Base-by-base conservation (phyloP, 2,797 vertebrate species). In the Siniperca undulata region DNA sequence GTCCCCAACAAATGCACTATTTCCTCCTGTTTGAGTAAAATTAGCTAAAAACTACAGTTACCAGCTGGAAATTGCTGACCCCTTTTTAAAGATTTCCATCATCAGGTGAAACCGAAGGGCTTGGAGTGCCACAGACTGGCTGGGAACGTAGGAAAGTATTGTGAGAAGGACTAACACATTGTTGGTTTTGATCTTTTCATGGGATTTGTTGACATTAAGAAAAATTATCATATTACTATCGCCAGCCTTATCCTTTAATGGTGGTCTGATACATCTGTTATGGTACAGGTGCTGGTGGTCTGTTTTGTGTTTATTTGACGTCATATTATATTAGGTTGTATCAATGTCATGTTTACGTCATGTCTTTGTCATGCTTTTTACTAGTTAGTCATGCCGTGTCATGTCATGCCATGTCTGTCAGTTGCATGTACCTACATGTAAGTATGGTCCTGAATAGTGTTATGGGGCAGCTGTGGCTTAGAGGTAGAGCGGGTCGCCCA, bases 401-500 rank as follows among this genome's bases (percentile, higher is more conserved):
- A 19, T 20, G 38, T 70, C 42, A 22, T 24, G 42, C 42, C 52
- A 42, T 14, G 17, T 40, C 42, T 70, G 50, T 77, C 9, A 14
- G 64, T 19, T 68, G 36, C 65, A 55, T 55, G 36, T 79, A 36
- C 52, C 64, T 69, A 52, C 69, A 82, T 56, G 53, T 50, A 13
- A 4, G 7, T 2, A 16, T 61, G 73, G 5, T 40, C 10, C 38
- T 70, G 48, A 46, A 60, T 38, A 9, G n/a, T 40, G 50, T 48
- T 67, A 0, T 11, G 22, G 46, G 36, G 5, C 36, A 7, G 36
- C 36, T 36, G 36, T 36, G 36, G 36, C 36, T 36, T 36, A 36
- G 36, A 36, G 36, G 36, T 36, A 36, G 36, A 7, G 30, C 30
- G 30, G 30, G 30, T 30, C 30, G 30, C 30, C 30, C 30, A 0